Base-by-base conservation (phyloP, 1,140 invertebrate species). In the Schlechtendalia chinensis region DNA sequence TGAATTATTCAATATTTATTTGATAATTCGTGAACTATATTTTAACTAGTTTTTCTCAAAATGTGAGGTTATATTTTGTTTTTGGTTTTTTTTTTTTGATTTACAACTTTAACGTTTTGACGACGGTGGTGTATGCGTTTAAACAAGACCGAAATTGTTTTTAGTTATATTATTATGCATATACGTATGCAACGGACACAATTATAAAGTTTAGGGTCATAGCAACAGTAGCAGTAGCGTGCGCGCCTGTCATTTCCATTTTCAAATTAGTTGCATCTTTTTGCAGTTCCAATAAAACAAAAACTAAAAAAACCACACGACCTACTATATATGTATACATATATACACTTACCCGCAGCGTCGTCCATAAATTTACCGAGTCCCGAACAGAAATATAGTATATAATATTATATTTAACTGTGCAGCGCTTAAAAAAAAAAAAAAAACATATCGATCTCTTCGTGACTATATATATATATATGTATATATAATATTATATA, bases 211-310 rank as follows among this genome's bases (percentile, higher is more conserved):
- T 72, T 72, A 24, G 50, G 27, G 61, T 17, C 72, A 27, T 39
- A 39, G 32, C 32, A n/a, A n/a, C n/a, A n/a, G n/a, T n/a, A n/a
- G n/a, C n/a, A n/a, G n/a, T n/a, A n/a, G n/a, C n/a, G n/a, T n/a
- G n/a, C n/a, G 19, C n/a, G 29, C 19, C 72, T 58, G 72, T 58
- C 72, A 77, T 77, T 77, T 58, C 54, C 72, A 77, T 77, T 77
- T 59, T 39, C 32, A 59, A 77, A 77, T 59, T 77, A 77, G 72
- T 59, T 4, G 29, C 11, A 22, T 77, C 14, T 56, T 77, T 77
- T 59, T 59, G 72, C 54, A 8, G 72, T 53, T 77, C 22, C 24
- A n/a, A 53, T 72, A 72, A 72, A 72, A 72, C 69, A 29, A 54
- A 29, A 54, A 53, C 47, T 4, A 39, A 39, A 39, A 39, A 39